Conservation (phyloP, 1,140 invertebrate genomes). For the Geopemphigus sp. region DNA sequence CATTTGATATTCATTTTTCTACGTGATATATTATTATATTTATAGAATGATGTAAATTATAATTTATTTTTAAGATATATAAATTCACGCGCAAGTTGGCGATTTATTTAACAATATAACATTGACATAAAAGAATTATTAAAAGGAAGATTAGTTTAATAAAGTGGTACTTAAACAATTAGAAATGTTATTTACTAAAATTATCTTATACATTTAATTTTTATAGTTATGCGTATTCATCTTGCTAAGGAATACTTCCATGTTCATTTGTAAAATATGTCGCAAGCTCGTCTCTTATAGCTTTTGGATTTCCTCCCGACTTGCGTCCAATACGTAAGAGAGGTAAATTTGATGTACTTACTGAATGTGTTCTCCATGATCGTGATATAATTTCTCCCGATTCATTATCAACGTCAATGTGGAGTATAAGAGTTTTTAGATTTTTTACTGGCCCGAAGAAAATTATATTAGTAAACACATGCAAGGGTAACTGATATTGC, state of each 20-base stretch:
- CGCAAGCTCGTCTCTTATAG: conserved; percentile 18
- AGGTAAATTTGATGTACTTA: background rate
- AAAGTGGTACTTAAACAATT: background rate
- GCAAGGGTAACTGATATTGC: conserved; percentile 8
- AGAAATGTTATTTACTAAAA: too few species aligned
- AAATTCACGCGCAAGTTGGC: background rate
- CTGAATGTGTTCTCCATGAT: background rate
- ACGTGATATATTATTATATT: conserved; percentile 12
- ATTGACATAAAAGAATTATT: background rate
- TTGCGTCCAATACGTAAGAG: conserved; percentile 5
- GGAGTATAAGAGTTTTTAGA: background rate
- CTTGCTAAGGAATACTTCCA: conserved; percentile 24
- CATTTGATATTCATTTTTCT: background rate
- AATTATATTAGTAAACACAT: background rate
- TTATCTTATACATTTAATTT: too few species aligned
- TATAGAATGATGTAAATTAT: conserved; percentile 12
- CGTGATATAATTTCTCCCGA: background rate
- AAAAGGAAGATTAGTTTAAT: background rate
- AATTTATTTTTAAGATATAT: conserved; percentile 8
- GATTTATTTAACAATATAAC: background rate
- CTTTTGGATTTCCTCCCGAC: conserved; percentile 13
- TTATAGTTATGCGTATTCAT: background rate
- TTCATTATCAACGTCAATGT: conserved; percentile 3
- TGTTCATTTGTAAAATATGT: conserved; percentile 20
- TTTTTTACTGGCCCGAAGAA: background rate